These are phyloP conservation scores for Austrolebias charrua DNA, from an alignment of 2,797 vertebrate genomes.

Conservation along the genomic window DNA sequence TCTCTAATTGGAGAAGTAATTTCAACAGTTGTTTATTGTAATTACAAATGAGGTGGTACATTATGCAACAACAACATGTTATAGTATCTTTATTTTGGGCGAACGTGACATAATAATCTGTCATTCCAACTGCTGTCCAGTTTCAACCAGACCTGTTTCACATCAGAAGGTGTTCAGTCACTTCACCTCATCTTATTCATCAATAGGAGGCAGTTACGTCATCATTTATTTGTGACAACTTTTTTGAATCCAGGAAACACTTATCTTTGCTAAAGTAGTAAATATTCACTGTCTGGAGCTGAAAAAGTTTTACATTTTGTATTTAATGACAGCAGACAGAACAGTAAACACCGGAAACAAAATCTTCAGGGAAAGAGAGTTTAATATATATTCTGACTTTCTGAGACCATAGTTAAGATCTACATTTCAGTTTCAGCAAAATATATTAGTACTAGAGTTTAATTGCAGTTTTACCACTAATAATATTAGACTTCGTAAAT, in stretches of 20 bases:
- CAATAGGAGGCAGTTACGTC: background rate
- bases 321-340: too few species aligned
- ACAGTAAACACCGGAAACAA: too few species aligned
- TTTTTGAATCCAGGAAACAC: background rate
- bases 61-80: slow-evolving; percentile 11
- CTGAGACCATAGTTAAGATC: too few species aligned
- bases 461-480: too few species aligned
- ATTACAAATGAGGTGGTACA: background rate
- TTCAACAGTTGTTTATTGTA: background rate
- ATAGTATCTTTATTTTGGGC: slow-evolving; percentile 8
- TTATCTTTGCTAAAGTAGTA: background rate
- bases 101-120: slow-evolving; percentile 22
- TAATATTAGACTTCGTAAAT: too few species aligned
- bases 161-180: background rate
- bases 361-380: too few species aligned
- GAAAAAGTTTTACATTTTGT: too few species aligned
- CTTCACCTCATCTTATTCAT: background rate
- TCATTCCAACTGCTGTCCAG: slow-evolving; percentile 4
- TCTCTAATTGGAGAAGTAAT: background rate
- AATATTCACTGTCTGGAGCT: too few species aligned
- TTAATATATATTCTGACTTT: too few species aligned
- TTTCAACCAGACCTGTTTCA: slow-evolving; percentile 9
- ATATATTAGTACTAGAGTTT: too few species aligned
- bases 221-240: background rate
- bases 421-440: too few species aligned